Base-by-base conservation (phyloP, 2,888 invertebrate genomes). In the Acanthopleura granulata region DNA sequence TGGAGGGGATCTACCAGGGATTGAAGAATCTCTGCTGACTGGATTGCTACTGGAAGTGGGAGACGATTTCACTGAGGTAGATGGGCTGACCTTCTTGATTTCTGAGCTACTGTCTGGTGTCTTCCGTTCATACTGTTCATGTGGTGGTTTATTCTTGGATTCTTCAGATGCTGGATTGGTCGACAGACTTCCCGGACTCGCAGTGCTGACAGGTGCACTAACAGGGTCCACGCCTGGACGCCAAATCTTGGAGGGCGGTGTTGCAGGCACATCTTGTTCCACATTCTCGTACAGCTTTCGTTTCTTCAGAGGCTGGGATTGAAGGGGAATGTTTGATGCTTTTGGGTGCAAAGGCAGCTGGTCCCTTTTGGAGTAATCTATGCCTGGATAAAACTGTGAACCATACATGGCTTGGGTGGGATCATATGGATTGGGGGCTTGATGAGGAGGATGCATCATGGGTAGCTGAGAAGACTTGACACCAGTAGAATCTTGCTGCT, bases 191-290 rank as follows among this genome's bases (percentile, higher is more conserved):
- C 6, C 29, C 3, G 22, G 12, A 66, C 4, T 15, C 4, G 15
- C 22, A 27, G 25, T 15, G 25, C 16, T 66, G 4, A 14, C 3
- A 27, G 66, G 66, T 6, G 15, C 27, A 27, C 66, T 25, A 16
- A 3, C 25, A 6, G 66, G 66, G 22, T 66, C 25, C 18, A 22
- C 66, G 15, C 66, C 66, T 1, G 66, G 66, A 1, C 66, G 66
- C 66, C 66, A 66, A 16, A 66, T 66, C 25, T 66, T 66, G 16
- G 66, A 66, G 6, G 66, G 66, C 1, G 66, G 66, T 6, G 66
- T 66, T 66, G 18, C 16, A 16, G 66, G 66, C 18, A 22, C 22
- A 9, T 66, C 66, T 27, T 22, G 66, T 66, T 27, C 66, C 6
- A 27, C 66, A 66, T 66, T 22, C 25, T 27, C 66, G 25, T 22